Evolutionary conservation across 2,797 vertebrate species (phyloP), one percentile per base, ranked within the genome.

Genomic region (Anguilla megastoma): DNA sequence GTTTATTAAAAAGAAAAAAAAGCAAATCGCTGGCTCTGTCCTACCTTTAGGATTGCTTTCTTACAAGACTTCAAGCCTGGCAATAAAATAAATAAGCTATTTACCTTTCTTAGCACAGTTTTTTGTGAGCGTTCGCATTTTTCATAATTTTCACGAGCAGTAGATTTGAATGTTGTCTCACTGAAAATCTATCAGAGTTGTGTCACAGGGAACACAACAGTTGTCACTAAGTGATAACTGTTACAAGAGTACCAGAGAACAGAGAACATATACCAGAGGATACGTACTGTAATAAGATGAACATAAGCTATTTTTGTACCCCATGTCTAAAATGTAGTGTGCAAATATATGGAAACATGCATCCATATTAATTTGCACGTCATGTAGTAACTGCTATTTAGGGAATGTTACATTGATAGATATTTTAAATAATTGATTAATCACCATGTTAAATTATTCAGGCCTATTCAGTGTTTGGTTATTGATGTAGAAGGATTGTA

Each of bases 401-500:
- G 84, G 83, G 89, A 88, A 86, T 89, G 83, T 41, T 58, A 48
- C 76, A 12, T 86, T 90, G 86, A 92, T 91, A 90, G 88, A 79
- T 89, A 88, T 91, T 92, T 91, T 86, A 80, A 92, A 91, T 92
- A 88, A 91, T 91, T 91, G 30, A 91, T 89, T 86, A 88, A 87
- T 88, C 30, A 87, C 60, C 54, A 74, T 54, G 36, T 90, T 91
- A 86, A 91, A 93, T 91, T 88, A 90, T 92, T 92, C 86, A 91
- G 85, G 41, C 66, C 30, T 84, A 27, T 86, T 76, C 63, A 79
- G 84, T 79, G 76, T 86, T 79, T 88, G 74, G 85, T 83, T 85
- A 83, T 86, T 86, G 76, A 7, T 83, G 27, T 82, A 85, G 58
- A 79, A 79, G 7, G 14, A 41, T 79, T 27, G 41, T 48, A 33